Evolutionary conservation across 2,113 vertebrate species (phyloP), one percentile per base, ranked within the genome.

Genomic region (Centropus bengalensis): DNA sequence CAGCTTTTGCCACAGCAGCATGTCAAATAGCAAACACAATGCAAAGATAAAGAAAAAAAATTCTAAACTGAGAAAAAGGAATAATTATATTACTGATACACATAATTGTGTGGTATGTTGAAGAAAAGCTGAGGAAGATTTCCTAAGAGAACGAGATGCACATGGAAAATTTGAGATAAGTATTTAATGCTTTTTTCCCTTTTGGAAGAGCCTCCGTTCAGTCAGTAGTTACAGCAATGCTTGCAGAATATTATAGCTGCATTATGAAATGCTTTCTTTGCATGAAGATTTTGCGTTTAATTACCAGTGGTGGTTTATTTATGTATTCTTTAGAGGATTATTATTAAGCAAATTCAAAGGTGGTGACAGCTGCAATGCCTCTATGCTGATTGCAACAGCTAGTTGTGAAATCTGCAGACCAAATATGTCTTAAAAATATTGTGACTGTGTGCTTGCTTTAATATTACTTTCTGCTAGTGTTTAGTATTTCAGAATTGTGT

Each of bases 311-410:
- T 96, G 45, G 33, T 91, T 88, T 93, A 58, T 80, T 91, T 91
- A 11, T 92, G 23, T 80, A 62, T 93, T 93, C 47, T 94, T 95
- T 96, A 76, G 69, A 93, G 63, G 47, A 82, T 92, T 81, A 55
- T 91, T 93, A 91, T 89, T 94, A 93, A 96, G 23, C 33, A 76
- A 52, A 84, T 79, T 96, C 67, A 89, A 71, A 89, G 93, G 54
- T 90, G 88, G 33, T 92, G 74, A 47, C 75, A 96, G 74, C 28
- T 86, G 64, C 22, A 56, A 70, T 82, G 64, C 64, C 45, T 71
- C 33, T 93, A 3, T 92, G 64, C 36, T 93, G 62, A 80, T 75
- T 90, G 38, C 36, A 87, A 82, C 59, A 93, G 82, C 80, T 90
- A 93, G 79, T 95, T 86, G 32, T 90, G 70, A 91, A 89, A 91